Base-by-base conservation (phyloP, 2,797 vertebrate genomes). In the Sibirionetta formosa region DNA sequence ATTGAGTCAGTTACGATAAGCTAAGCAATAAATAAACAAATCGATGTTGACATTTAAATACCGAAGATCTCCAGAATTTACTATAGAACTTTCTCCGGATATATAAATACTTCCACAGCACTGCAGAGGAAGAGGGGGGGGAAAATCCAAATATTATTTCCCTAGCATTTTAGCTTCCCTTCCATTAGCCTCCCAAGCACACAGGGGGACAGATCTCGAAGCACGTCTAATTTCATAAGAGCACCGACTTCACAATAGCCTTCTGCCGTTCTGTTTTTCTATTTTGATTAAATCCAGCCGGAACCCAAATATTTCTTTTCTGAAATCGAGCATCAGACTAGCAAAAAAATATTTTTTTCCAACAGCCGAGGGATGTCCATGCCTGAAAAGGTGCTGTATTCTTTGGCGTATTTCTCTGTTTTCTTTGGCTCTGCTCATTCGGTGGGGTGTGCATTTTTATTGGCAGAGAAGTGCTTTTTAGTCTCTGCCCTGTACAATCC, bases 21-120 rank as follows among this genome's bases (percentile, higher is more conserved):
- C 94, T 97, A 96, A 97, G 98, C 97, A 97, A 98, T 98, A 98
- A 98, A 98, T 98, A 98, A 98, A 98, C 96, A 97, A 98, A 98
- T 98, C 96, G 96, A 98, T 98, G 97, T 95, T 98, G 98, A 98
- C 98, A 97, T 97, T 98, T 98, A 98, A 98, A 98, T 98, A 97
- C 96, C 92, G 96, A 97, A 97, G 97, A 97, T 97, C 97, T 97
- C 96, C 91, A 97, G 95, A 97, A 97, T 97, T 97, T 97, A 98
- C 97, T 96, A 94, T 96, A 98, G 96, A 97, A 98, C 97, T 97
- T 97, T 97, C 95, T 95, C 96, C 77, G 94, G 94, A 97, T 97
- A 96, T 97, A 97, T 97, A 98, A 97, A 97, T 98, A 96, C 96
- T 97, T 97, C 84, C 36, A 92, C 94, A 87, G 79, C 82, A 94